Evolutionary conservation across 2,797 vertebrate genomes (phyloP), one percentile per base, ranked within the genome.

Genomic region (Falco cherrug): DNA sequence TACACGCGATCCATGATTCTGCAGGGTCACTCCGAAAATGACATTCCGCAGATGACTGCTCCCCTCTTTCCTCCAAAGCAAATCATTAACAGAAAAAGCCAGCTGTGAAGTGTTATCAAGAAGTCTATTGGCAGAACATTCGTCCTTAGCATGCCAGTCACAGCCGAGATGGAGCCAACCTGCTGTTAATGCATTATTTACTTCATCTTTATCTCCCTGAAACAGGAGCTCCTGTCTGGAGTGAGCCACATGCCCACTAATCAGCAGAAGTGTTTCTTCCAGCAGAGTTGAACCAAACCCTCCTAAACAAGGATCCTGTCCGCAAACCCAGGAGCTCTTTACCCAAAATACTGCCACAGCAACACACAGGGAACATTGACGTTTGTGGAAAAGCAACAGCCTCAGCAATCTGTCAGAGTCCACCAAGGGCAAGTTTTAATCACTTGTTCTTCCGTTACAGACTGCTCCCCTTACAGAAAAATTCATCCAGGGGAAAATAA

Each of bases 141-240:
- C 0, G 1, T 82, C 91, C 91, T 95, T 5, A 51, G 80, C 89
- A 13, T 59, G 54, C 93, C 94, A 91, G 90, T 16, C 87, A 81
- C 69, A 79, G 91, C 91, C 37, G 6, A 87, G 82, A 89, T 92
- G 92, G 94, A 95, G 97, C 89, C 81, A 10, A 85, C 64, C 93
- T 94, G 90, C 94, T 95, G 93, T 92, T 86, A 86, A 93, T 92
- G 90, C 83, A 88, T 82, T 91, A 82, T 59, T 87, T 63, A 73
- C 89, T 88, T 56, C 93, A 67, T 77, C 89, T 92, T 95, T 94
- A 96, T 97, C 94, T 95, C 75, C 73, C 81, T 53, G 61, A 81
- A 80, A 76, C 84, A 93, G 89, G 33, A 96, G 90, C 90, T 81
- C 73, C 91, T 67, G 85, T 79, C 90, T 95, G 92, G n/a, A 96